Evolutionary conservation across 23 tunicate species (phyloP), one percentile per base, ranked within the genome.

Genomic region (Clavelina lepadiformis): DNA sequence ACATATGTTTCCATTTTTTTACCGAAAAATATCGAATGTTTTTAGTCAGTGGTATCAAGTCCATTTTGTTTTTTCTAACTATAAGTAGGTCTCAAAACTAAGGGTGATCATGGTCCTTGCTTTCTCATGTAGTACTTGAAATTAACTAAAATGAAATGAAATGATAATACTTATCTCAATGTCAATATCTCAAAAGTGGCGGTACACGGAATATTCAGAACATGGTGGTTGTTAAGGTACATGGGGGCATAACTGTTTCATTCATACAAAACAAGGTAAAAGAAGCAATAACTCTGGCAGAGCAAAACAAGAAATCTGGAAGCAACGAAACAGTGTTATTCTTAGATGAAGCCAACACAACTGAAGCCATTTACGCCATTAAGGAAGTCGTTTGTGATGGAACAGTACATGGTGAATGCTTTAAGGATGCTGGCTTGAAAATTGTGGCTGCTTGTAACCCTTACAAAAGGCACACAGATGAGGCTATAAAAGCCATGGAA

Each of bases 311-410:
- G 22, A 37, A 5, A 1, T 13, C 35, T 25, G 25, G n/a, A 3
- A 46, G 49, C 5, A 29, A 72, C 8, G 72, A 79, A 36, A 70
- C 86, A 23, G 51, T 49, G 15, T 65, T 84, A 66, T 84, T 84
- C 35, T 61, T 68, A n/a, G 93, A 84, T 63, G 93, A 84, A 54
- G 93, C 93, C 0, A 84, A 84, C 61, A 82, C 86, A 34, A 79
- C 86, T 1, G 78, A 71, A 46, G 86, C 86, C 3, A 79, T 79
- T 21, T 79, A 71, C 36, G 86, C 86, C n/a, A 79, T 79, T 46
- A 79, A 79, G 28, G 86, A 79, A 79, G 65, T 71, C 46, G 65
- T 71, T 31, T 79, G 86, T 58, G 91, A 82, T 68, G 37, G 23
- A 50, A 82, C 69, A 4, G 73, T 73, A 2, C 61, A 59, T 37